phyloP scores from a whole-genome alignment of 2,888 invertebrate species.

The Odontocolon sp. region DNA sequence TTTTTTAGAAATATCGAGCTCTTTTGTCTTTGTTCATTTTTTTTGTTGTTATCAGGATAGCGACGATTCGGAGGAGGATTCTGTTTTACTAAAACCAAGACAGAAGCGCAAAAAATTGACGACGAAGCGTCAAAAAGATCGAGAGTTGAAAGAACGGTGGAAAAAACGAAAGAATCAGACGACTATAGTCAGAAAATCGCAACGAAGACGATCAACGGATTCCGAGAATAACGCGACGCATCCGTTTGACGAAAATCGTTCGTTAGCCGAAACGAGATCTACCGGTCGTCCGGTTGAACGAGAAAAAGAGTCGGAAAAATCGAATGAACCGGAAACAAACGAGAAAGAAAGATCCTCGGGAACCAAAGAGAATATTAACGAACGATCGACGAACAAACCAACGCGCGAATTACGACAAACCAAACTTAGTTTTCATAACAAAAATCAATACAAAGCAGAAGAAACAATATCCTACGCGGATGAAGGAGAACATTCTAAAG shows the following conservation, averaged over 20 bases:
- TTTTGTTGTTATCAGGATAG: conserved; percentile 46
- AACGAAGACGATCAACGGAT: neutral
- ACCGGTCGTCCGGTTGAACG: no score
- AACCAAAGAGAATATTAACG: no score
- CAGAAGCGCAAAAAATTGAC: neutral
- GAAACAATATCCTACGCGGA: neutral
- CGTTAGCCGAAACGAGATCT: neutral
- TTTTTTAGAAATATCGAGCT: neutral
- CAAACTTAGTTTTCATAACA: no score
- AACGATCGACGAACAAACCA: no score
- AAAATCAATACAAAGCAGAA: no score
- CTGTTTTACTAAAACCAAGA: neutral
- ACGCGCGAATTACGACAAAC: no score
- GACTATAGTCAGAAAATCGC: neutral
- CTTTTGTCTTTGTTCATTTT: neutral
- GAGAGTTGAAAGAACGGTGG: neutral
- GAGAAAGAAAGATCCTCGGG: no score
- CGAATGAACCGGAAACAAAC: neutral
- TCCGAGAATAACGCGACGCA: neutral
- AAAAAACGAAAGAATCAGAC: neutral
- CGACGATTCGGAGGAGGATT: conserved; percentile 31
- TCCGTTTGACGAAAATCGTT: neutral
- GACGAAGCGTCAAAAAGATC: neutral
- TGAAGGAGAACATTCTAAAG: neutral
- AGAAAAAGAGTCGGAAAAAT: neutral